phyloP scores from a whole-genome alignment of 2,797 vertebrate species.

The Prunella strophiata region DNA sequence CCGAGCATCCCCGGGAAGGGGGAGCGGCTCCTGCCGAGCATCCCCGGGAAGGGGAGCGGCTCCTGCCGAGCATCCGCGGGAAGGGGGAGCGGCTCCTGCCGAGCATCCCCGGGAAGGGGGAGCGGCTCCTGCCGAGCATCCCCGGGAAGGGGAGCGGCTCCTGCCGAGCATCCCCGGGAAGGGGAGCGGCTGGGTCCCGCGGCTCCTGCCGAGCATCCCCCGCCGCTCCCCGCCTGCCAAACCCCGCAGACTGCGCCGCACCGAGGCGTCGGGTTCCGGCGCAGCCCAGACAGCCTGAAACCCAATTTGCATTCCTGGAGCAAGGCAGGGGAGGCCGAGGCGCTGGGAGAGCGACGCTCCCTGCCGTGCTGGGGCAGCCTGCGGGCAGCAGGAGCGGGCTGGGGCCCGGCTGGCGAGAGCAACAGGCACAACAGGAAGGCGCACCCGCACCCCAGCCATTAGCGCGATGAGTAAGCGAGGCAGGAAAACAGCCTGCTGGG shows the following conservation, averaged over 20 bases:
- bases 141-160: background rate
- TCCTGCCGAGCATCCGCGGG: background rate
- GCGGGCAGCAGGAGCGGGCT: background rate
- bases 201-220: background rate
- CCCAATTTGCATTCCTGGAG: background rate
- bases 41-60: background rate
- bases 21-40: too few species aligned
- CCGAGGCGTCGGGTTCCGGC: background rate
- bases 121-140: background rate
- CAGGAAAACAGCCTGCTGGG: background rate
- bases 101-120: background rate
- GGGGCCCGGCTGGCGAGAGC: background rate
- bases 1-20: background rate
- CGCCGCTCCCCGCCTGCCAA: background rate
- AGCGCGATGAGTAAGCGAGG: background rate
- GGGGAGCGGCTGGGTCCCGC: too few species aligned
- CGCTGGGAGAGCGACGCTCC: background rate
- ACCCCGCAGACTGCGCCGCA: background rate
- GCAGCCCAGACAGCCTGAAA: background rate
- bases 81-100: too few species aligned
- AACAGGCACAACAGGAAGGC: conserved; percentile 22
- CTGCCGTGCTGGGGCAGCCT: background rate
- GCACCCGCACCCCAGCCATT: background rate
- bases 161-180: background rate
- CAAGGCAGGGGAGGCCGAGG: background rate